Percentiles rank a stretch among this genome's conserved stretches.
Conservation (phyloP, 1,140 invertebrate species). For the Pectinophora gossypiella region DNA sequence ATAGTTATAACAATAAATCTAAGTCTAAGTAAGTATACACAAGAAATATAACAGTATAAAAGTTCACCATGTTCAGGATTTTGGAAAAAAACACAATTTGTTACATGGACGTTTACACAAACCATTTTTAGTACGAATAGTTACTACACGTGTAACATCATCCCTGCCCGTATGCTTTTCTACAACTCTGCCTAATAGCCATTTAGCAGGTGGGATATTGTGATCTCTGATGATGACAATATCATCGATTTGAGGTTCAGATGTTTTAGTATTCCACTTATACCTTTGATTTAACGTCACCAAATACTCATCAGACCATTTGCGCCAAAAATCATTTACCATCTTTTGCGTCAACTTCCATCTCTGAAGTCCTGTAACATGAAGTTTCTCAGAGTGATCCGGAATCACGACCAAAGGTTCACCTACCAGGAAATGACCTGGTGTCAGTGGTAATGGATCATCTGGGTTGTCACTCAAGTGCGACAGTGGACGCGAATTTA, state of each 20-base stretch:
- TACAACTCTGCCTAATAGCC: constrained; percentile 36
- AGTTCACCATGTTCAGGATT: not conserved
- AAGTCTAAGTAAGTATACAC: not conserved
- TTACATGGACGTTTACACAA: constrained; percentile 16
- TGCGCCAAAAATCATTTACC: not conserved
- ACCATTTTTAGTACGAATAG: constrained; percentile 26
- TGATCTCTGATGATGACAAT: constrained; percentile 36
- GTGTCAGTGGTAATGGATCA: no score
- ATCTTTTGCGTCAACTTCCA: constrained; percentile 1
- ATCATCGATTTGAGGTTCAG: constrained; percentile 13
- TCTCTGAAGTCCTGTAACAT: no score
- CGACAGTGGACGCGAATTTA: constrained; percentile 20
- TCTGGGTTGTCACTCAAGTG: no score
- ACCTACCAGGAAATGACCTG: no score
- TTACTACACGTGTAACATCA: constrained; percentile 36
- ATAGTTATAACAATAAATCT: not conserved
- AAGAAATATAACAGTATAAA: not conserved
- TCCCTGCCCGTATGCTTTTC: constrained; percentile 36
- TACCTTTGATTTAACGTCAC: not conserved
- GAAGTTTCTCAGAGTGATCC: no score
- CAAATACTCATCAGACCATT: not conserved
- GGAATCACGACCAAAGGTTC: no score
- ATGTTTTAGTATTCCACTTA: constrained; percentile 6
- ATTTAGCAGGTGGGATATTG: constrained; percentile 32
- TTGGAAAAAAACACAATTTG: constrained; percentile 12